These are phyloP conservation scores for Cavia porcellus DNA, from an alignment of 2,113 vertebrate genomes.

Conservation along the genomic window DNA sequence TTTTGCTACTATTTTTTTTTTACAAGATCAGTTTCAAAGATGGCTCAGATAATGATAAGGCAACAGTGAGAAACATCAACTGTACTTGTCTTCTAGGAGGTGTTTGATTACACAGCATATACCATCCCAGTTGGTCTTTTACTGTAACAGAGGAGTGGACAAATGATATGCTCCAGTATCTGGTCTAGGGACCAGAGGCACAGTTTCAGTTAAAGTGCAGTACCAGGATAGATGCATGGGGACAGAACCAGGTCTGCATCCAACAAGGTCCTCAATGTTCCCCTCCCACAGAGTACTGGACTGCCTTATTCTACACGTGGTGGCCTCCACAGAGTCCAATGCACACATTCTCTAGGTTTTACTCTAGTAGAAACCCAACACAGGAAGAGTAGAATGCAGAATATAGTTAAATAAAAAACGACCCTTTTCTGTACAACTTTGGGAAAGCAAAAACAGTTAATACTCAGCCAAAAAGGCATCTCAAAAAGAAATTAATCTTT, in stretches of 20 bases:
- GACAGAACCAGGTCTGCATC: slow-evolving; percentile 41
- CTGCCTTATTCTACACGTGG: background rate
- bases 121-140: slow-evolving; percentile 41
- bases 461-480: slow-evolving; percentile 56
- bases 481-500: slow-evolving; percentile 49
- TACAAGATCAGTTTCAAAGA: slow-evolving; percentile 67
- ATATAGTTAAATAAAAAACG: background rate
- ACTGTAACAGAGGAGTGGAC: background rate
- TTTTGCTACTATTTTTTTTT: slow-evolving; percentile 62
- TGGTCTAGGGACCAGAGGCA: slow-evolving; percentile 77
- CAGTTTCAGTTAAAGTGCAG: slow-evolving; percentile 78
- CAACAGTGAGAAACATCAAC: slow-evolving; percentile 78
- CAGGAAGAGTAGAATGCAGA: slow-evolving; percentile 23
- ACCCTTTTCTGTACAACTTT: slow-evolving; percentile 27
- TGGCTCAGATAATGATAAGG: slow-evolving; percentile 83
- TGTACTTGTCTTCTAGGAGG: slow-evolving; percentile 53
- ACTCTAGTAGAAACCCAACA: slow-evolving; percentile 53
- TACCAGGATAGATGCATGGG: slow-evolving; percentile 36
- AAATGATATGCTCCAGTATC: slow-evolving; percentile 50
- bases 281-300: background rate
- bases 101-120: slow-evolving; percentile 1
- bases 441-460: slow-evolving; percentile 36
- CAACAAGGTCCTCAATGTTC: slow-evolving; percentile 29
- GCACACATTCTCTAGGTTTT: slow-evolving; percentile 44
- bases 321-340: background rate